Base-by-base conservation (phyloP, 2,797 vertebrate genomes). In the Pempheris klunzingeri region DNA sequence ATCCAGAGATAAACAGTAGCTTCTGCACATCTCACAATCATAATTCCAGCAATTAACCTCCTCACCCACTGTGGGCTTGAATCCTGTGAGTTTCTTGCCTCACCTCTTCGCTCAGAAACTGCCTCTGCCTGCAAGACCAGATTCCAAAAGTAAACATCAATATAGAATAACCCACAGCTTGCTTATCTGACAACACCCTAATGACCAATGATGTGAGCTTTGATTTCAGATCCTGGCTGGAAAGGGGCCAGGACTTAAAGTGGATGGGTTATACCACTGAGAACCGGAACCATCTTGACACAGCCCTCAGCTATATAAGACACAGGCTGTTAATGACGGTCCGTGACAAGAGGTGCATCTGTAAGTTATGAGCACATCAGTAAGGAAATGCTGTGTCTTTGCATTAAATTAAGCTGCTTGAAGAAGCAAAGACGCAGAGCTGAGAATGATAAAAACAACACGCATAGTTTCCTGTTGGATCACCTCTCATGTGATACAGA, bases 11-110 rank as follows among this genome's bases (percentile, higher is more conserved):
- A 77, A 89, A 86, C 78, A 78, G n/a, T 28, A 66, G 65, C 77
- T 43, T 36, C 74, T 15, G 49, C 41, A 66, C 71, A 74, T 87
- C 75, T 67, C 4, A 22, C 70, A 49, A 28, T 73, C 69, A 38
- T 70, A 86, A 88, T 82, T 87, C 62, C 53, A 70, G 68, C 74
- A 85, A 79, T 87, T 88, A 80, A 89, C 81, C 76, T 67, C 53
- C 44, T 73, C 69, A 5, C 81, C 59, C 53, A 10, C 53, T 50
- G 65, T 34, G 63, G 49, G 58, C 68, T 52, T 74, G 55, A 74
- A 52, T 69, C 67, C 39, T 2, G 0, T 8, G 20, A 36, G 71
- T 15, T 66, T 38, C 59, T 46, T 12, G 2, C 20, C 52, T 62
- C 65, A 4, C 24, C 32, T 43, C 57, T 28, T 41, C 36, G 3